A percentile compares a stretch with the other conserved stretches of the same genome.
These are phyloP conservation scores for Asteroscopus sphinx DNA, from an alignment of 2,888 invertebrate genomes.

Conservation along the genomic window DNA sequence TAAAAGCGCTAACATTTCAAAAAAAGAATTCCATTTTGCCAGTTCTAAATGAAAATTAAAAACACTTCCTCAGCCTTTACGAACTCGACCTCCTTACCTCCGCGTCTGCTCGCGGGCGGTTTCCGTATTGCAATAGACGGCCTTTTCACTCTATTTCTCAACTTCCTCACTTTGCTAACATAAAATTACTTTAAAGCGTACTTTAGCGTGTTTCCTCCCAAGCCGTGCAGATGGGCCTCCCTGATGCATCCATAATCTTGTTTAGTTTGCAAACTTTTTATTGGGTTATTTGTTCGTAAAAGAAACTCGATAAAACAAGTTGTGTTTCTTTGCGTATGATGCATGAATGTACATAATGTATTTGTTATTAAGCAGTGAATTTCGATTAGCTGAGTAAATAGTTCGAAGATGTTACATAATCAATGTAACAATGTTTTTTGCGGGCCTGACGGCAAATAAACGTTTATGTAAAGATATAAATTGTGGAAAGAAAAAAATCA, in stretches of 20 bases:
- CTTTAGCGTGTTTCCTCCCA: slow-evolving; percentile 23
- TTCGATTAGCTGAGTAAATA: too few species aligned
- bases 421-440: too few species aligned
- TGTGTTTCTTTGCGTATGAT: not conserved
- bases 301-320: not conserved
- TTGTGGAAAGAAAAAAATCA: too few species aligned
- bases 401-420: too few species aligned
- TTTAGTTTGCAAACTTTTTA: slow-evolving; percentile 36
- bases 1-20: too few species aligned
- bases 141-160: slow-evolving; percentile 31
- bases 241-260: slow-evolving; percentile 42
- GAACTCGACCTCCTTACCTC: slow-evolving; percentile 1
- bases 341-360: too few species aligned
- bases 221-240: slow-evolving; percentile 17
- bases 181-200: slow-evolving; percentile 36
- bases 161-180: slow-evolving; percentile 35
- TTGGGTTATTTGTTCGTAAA: slow-evolving; percentile 20
- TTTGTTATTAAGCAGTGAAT: too few species aligned
- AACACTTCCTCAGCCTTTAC: slow-evolving; percentile 2
- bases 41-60: too few species aligned
- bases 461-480: too few species aligned
- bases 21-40: too few species aligned
- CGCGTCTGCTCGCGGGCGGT: slow-evolving; percentile 8
- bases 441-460: too few species aligned
- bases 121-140: slow-evolving; percentile 19